Evolutionary conservation across 2,888 invertebrate species (phyloP), one percentile per base, ranked within the genome.

Genomic region (Dasypogon diadema): DNA sequence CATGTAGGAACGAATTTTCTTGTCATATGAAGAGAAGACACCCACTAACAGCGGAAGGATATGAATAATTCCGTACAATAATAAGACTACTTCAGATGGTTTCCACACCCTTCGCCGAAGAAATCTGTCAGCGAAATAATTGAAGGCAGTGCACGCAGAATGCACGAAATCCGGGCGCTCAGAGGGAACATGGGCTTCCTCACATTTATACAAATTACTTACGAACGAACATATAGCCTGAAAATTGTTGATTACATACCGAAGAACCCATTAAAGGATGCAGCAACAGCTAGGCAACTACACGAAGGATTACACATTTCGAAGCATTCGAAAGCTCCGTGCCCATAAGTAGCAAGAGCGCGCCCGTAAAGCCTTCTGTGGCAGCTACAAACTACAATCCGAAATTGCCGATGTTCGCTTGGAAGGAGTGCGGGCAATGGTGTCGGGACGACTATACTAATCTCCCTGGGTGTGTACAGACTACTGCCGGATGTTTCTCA

Each of bases 291-390:
- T 51, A 51, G 74, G 58, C 34, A 37, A 60, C 46, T 60, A 58
- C 46, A 60, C 60, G 60, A 63, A 74, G 46, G 60, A 74, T 74
- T 74, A 60, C 60, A 74, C 74, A 74, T 74, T 63, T 60, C 60
- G 26, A 74, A 51, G 46, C 12, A 48, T 54, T 70, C 70, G 51
- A 54, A 30, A 54, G 70, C 70, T 30, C 12, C 16, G 24, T 46
- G 65, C 65, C 46, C 42, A 24, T 46, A 65, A 46, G 65, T 46
- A 46, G 48, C 26, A 48, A 48, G 65, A 37, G 24, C 65, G 24
- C 46, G 16, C 34, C 48, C 65, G 65, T 65, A 24, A 46, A 16
- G 46, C 46, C 48, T 24, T 24, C 65, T 65, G 65, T 46, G 65
- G 65, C 26, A 74, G 14, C 46, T 56, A 34, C 12, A 10, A 22